Percentiles rank a stretch among this genome's conserved stretches.
Conservation (phyloP, 1,140 invertebrate species). For the Pogonus chalceus region DNA sequence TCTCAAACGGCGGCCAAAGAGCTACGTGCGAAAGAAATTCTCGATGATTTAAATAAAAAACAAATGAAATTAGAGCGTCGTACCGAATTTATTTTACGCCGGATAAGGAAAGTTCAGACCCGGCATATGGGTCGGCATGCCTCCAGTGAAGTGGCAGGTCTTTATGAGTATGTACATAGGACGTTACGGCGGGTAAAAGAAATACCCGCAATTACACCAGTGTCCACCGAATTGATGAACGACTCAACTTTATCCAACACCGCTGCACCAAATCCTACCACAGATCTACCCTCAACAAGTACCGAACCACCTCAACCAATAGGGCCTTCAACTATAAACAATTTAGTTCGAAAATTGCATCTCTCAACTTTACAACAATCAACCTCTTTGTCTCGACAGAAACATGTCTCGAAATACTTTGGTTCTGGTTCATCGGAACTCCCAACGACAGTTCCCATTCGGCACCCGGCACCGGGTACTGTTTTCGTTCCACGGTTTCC, state of each 20-base stretch:
- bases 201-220: too few species aligned
- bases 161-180: slow-evolving; percentile 59
- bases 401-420: slow-evolving; percentile 43
- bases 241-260: slow-evolving; percentile 18
- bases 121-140: slow-evolving; percentile 60
- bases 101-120: slow-evolving; percentile 65
- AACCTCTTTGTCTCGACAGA: slow-evolving; percentile 23
- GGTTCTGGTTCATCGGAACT: slow-evolving; percentile 49
- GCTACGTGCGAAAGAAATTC: slow-evolving; percentile 32
- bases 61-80: slow-evolving; percentile 56
- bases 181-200: too few species aligned
- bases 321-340: slow-evolving; percentile 43
- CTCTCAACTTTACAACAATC: slow-evolving; percentile 33
- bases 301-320: slow-evolving; percentile 26
- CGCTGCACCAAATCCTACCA: slow-evolving; percentile 27
- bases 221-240: neutral
- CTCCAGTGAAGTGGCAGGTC: slow-evolving; percentile 59
- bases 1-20: slow-evolving; percentile 27
- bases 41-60: slow-evolving; percentile 35
- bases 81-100: slow-evolving; percentile 56
- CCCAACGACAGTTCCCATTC: slow-evolving; percentile 23
- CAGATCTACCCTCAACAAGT: slow-evolving; percentile 13
- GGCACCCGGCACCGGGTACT: slow-evolving; percentile 23
- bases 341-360: slow-evolving; percentile 43
- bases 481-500: slow-evolving; percentile 39